These are phyloP conservation scores for Meleagris gallopavo DNA, from an alignment of 2,113 vertebrate species.

Conservation along the genomic window DNA sequence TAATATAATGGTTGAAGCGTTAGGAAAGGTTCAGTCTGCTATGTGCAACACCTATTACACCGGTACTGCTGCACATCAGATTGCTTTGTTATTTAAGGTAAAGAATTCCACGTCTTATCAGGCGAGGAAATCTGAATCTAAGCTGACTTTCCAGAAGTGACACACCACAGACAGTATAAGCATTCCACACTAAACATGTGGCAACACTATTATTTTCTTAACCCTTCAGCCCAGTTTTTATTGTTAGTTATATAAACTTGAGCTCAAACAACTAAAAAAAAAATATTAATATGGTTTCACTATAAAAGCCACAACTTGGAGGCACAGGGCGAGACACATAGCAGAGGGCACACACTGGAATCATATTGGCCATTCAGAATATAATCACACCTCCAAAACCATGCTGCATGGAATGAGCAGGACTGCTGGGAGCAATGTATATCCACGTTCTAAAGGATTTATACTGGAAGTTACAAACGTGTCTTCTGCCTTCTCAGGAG, in stretches of 20 bases:
- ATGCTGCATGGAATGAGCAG: not conserved
- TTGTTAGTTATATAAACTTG: not conserved
- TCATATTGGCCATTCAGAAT: not conserved
- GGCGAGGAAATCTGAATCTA: not conserved
- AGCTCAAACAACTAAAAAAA: not conserved
- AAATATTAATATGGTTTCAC: not conserved
- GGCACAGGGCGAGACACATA: not conserved
- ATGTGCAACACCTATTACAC: not conserved
- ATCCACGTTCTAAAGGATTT: not conserved
- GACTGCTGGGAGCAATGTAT: not conserved
- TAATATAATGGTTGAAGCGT: not conserved
- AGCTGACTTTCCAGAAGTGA: not conserved
- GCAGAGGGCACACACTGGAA: not conserved
- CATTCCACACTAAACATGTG: not conserved
- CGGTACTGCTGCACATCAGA: not conserved
- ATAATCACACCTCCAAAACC: not conserved
- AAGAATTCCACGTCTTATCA: not conserved
- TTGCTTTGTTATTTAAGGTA: not conserved
- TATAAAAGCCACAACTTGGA: not conserved
- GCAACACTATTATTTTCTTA: not conserved
- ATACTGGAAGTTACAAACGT: not conserved
- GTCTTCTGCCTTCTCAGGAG: not conserved
- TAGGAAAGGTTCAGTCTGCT: not conserved
- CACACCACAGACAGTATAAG: not conserved
- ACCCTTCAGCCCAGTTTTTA: not conserved